Percentiles rank a stretch among this genome's conserved stretches.
Evolutionary conservation across 2,888 invertebrate genomes (phyloP).

Genomic region (Hyles lineata): DNA sequence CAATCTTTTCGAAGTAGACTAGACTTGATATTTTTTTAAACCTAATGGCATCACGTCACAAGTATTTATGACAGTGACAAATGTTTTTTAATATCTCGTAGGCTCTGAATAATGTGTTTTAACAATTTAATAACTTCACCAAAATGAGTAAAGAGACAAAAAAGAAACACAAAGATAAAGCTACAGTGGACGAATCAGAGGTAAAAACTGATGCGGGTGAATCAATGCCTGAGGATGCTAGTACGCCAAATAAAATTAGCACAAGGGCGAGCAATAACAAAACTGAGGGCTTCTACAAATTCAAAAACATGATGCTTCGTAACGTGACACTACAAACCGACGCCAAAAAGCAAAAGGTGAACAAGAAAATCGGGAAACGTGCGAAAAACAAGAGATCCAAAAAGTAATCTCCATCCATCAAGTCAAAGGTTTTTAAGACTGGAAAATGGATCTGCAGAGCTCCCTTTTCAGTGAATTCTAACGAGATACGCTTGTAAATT

Average conservation of each 20-base stretch:
- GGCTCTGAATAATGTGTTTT: slow-evolving; percentile 45
- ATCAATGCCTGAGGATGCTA: slow-evolving; percentile 31
- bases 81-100: slow-evolving; percentile 45
- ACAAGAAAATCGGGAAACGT: slow-evolving; percentile 50
- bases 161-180: slow-evolving; percentile 47
- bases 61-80: slow-evolving; percentile 38
- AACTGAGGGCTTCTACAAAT: slow-evolving; percentile 66
- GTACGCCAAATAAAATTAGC: slow-evolving; percentile 25
- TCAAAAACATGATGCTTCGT: slow-evolving; percentile 61
- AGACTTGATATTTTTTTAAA: slow-evolving; percentile 37
- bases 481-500: slow-evolving; percentile 50
- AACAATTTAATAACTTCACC: slow-evolving; percentile 36
- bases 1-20: slow-evolving; percentile 26
- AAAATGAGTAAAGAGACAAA: slow-evolving; percentile 55
- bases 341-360: slow-evolving; percentile 42
- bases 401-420: slow-evolving; percentile 57
- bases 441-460: slow-evolving; percentile 41
- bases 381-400: slow-evolving; percentile 48
- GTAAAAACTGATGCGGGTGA: slow-evolving; percentile 40
- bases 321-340: slow-evolving; percentile 52
- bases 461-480: slow-evolving; percentile 49
- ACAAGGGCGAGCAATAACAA: slow-evolving; percentile 61
- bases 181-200: slow-evolving; percentile 43
- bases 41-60: background rate
- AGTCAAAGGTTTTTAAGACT: slow-evolving; percentile 42